Percentiles rank a stretch among this genome's conserved stretches.
Conservation (phyloP, 2,113 vertebrate species). For the Acrocephalus arundinaceus region DNA sequence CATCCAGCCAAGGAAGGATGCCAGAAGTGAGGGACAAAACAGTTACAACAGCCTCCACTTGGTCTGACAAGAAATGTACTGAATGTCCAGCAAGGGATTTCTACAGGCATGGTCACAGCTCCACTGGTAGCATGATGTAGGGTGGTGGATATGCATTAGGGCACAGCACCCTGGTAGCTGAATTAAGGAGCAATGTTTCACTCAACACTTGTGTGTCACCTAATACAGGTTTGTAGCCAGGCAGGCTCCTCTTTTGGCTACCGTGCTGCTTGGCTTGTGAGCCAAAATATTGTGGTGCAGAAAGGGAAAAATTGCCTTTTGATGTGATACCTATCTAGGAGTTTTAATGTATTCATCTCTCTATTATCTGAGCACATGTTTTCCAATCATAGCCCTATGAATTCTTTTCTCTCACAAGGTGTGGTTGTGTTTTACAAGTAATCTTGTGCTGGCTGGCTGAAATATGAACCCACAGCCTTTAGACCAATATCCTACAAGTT, state of each 20-base stretch:
- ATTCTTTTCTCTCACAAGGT: not conserved
- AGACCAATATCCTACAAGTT: not conserved
- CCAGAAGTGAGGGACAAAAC: not conserved
- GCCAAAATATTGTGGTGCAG: not conserved
- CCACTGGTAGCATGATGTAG: rapidly evolving
- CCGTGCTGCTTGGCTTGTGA: not conserved
- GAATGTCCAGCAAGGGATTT: not conserved
- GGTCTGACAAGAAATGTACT: not conserved
- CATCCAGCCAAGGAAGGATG: not conserved
- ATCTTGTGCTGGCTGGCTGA: not conserved
- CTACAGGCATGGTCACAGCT: not conserved
- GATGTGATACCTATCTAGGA: not conserved
- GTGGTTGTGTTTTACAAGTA: slow-evolving; percentile 19
- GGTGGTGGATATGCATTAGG: not conserved
- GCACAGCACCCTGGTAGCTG: rapidly evolving
- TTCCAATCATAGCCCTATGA: not conserved
- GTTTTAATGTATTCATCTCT: not conserved
- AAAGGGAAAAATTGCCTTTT: not conserved
- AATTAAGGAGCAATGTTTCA: not conserved
- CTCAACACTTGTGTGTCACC: rapidly evolving
- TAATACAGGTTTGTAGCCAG: not conserved
- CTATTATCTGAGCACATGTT: not conserved
- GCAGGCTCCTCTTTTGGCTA: not conserved
- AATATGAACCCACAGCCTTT: not conserved
- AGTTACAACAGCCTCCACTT: not conserved